A percentile compares a stretch with the other conserved stretches of the same genome.
Conservation (phyloP, 1,140 invertebrate genomes). For the Lutraria rhynchaena region DNA sequence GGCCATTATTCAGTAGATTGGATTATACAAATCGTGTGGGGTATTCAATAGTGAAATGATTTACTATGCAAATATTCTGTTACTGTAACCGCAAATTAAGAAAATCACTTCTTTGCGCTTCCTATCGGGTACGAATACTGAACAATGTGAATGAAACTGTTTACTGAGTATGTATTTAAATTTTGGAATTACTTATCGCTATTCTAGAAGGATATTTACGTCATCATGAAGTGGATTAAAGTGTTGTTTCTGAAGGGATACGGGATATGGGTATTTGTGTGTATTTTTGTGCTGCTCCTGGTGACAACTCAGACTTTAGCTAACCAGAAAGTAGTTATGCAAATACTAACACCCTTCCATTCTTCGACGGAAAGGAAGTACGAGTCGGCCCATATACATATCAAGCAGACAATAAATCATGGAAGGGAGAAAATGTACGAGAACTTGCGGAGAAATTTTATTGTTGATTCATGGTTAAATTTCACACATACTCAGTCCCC, state of each 20-base stretch:
- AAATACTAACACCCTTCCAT: slow-evolving; percentile 43
- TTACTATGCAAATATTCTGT: slow-evolving; percentile 30
- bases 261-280: background rate
- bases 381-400: slow-evolving; percentile 15
- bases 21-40: slow-evolving; percentile 37
- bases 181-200: background rate
- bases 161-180: background rate
- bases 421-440: slow-evolving; percentile 11
- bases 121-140: background rate
- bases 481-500: slow-evolving; percentile 41
- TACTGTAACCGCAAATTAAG: slow-evolving; percentile 27
- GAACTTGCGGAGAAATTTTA: slow-evolving; percentile 27
- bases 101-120: background rate
- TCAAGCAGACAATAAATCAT: slow-evolving; percentile 43
- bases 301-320: background rate
- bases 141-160: background rate
- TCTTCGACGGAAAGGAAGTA: background rate
- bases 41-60: background rate
- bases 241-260: background rate
- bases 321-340: slow-evolving; percentile 36
- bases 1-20: slow-evolving; percentile 20
- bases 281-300: background rate
- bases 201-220: background rate
- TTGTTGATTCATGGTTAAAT: slow-evolving; percentile 41
- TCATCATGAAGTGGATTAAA: slow-evolving; percentile 20